Conservation (phyloP, 2,888 invertebrate species). For the Thereva unica region DNA sequence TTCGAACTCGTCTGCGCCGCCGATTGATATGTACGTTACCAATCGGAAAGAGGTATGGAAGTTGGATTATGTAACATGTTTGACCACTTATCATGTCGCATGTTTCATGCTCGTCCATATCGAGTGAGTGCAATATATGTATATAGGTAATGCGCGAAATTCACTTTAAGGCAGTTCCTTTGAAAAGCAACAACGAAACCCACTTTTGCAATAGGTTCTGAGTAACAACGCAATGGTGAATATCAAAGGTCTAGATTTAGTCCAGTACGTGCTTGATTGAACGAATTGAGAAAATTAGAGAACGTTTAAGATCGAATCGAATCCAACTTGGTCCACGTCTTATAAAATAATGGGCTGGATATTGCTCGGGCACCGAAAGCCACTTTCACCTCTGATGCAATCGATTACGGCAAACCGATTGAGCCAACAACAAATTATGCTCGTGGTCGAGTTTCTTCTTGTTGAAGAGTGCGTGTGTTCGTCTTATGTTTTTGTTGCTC, state of each 20-base stretch:
- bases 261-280: neutral
- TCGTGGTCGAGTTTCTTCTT: too few relatives aligned
- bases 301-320: conserved; percentile 2
- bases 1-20: neutral
- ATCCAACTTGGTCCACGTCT: conserved; percentile 2
- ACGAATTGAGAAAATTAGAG: conserved; percentile 6
- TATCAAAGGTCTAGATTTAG: too few relatives aligned
- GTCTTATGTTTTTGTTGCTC: too few relatives aligned
- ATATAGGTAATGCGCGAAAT: neutral
- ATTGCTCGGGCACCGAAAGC: conserved; percentile 36
- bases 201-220: too few relatives aligned
- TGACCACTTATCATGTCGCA: conserved; percentile 14
- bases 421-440: conserved; percentile 6
- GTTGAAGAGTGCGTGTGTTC: too few relatives aligned
- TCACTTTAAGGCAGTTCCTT: neutral
- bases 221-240: too few relatives aligned
- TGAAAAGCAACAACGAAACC: too few relatives aligned
- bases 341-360: neutral
- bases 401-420: conserved; percentile 41
- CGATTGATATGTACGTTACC: conserved; percentile 10
- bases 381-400: conserved; percentile 45
- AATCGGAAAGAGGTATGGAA: conserved; percentile 24
- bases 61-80: conserved; percentile 16
- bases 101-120: neutral
- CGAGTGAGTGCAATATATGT: neutral